These are phyloP conservation scores for Alectoris magna DNA, from an alignment of 2,797 vertebrate genomes.

Conservation along the genomic window DNA sequence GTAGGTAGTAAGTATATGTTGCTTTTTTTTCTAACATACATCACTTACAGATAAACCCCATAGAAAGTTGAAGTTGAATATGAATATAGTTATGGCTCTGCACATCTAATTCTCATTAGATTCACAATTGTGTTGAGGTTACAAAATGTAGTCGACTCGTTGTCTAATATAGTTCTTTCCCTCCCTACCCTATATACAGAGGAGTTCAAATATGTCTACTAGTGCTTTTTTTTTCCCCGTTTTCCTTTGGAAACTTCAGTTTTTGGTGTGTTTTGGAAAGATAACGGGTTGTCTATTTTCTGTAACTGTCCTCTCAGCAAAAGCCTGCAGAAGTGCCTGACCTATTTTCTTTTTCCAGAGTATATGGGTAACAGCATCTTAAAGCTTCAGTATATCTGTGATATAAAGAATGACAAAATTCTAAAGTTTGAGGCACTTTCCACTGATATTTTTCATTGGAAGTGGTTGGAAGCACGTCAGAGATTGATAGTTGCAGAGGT, in stretches of 20 bases:
- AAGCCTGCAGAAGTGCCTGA: background rate
- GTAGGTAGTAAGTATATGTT: background rate
- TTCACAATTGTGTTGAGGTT: conserved; percentile 32
- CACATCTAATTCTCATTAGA: conserved; percentile 61
- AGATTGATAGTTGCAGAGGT: background rate
- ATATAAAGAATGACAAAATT: background rate
- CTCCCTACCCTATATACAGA: background rate
- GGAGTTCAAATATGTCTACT: background rate
- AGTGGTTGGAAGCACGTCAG: background rate
- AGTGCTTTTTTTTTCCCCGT: background rate
- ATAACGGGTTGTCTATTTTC: background rate
- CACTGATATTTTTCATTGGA: background rate
- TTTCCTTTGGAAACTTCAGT: rapidly evolving
- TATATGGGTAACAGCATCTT: background rate
- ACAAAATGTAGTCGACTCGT: conserved; percentile 3
- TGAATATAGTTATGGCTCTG: conserved; percentile 41
- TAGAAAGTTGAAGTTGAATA: conserved; percentile 19
- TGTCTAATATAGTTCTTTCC: conserved; percentile 16
- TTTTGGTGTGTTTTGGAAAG: background rate
- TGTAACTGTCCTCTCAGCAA: background rate
- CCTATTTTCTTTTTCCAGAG: background rate
- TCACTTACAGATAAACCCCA: background rate
- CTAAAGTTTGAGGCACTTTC: background rate
- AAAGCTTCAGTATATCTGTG: background rate
- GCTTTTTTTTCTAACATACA: too few relatives aligned